phyloP scores from a whole-genome alignment of 2,888 invertebrate genomes.

The Andrena marginata region DNA sequence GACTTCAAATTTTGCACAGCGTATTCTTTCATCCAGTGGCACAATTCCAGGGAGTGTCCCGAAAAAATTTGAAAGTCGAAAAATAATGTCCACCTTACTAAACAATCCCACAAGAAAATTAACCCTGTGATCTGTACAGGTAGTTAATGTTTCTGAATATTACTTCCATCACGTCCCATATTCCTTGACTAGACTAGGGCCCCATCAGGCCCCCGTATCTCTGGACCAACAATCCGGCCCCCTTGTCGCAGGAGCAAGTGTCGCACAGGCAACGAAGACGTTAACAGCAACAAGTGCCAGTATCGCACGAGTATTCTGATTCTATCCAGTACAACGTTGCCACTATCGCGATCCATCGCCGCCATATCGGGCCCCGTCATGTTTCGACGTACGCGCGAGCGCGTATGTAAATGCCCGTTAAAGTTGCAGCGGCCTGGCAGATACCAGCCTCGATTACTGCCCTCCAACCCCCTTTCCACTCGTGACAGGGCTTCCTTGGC shows the following conservation, averaged over 20 bases:
- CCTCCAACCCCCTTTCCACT: slow-evolving; percentile 8
- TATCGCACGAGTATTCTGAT: slow-evolving; percentile 36
- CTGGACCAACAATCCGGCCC: background rate
- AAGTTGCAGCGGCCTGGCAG: slow-evolving; percentile 54
- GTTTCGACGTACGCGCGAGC: slow-evolving; percentile 32
- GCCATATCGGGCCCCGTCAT: slow-evolving; percentile 37
- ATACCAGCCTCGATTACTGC: slow-evolving; percentile 62
- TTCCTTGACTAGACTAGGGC: too few relatives aligned
- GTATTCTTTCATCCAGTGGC: too few relatives aligned
- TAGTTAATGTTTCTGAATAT: too few relatives aligned
- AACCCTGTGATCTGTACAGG: too few relatives aligned
- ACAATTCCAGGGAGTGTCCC: too few relatives aligned
- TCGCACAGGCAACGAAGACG: slow-evolving; percentile 43
- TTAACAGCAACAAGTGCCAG: slow-evolving; percentile 57
- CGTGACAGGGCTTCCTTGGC: slow-evolving; percentile 50
- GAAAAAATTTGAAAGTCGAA: too few relatives aligned
- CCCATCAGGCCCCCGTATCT: too few relatives aligned
- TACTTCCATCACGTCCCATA: too few relatives aligned
- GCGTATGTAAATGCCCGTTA: slow-evolving; percentile 52
- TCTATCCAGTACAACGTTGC: slow-evolving; percentile 33
- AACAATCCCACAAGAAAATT: too few relatives aligned
- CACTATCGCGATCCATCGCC: slow-evolving; percentile 37
- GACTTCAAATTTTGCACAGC: too few relatives aligned
- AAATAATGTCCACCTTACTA: too few relatives aligned
- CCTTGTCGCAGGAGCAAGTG: slow-evolving; percentile 28